These are phyloP conservation scores for Terebella lapidaria DNA, from an alignment of 2,888 invertebrate species.

Conservation along the genomic window DNA sequence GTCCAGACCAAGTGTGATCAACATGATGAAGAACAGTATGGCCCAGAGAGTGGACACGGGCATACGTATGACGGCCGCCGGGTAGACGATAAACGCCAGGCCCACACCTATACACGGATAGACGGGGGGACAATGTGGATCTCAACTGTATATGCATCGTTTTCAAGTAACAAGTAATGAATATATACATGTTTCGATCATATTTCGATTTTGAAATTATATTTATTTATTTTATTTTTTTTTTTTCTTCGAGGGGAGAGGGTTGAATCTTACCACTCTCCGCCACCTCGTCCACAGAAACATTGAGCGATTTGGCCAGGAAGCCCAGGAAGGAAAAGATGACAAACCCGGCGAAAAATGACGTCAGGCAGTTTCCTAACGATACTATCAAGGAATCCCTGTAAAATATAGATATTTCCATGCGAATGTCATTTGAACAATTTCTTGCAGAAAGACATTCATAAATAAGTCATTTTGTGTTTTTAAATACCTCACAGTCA, in stretches of 20 bases:
- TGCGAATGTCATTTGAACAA: too few species aligned
- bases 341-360: conserved; percentile 51
- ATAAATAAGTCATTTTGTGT: too few species aligned
- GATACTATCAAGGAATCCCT: conserved; percentile 45
- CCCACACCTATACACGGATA: conserved; percentile 38
- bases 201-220: too few species aligned
- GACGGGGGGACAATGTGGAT: too few species aligned
- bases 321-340: conserved; percentile 49
- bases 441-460: too few species aligned
- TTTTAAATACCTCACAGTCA: too few species aligned
- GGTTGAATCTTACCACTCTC: conserved; percentile 32
- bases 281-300: conserved; percentile 39
- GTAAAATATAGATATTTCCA: conserved; percentile 18
- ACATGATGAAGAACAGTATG: conserved; percentile 31
- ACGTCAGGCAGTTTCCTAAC: conserved; percentile 45
- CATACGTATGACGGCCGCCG: conserved; percentile 29
- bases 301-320: conserved; percentile 33
- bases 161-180: too few species aligned
- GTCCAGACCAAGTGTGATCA: conserved; percentile 31
- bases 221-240: too few species aligned
- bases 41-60: conserved; percentile 31
- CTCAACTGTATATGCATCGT: too few species aligned
- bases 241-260: too few species aligned
- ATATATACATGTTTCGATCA: too few species aligned
- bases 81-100: conserved; percentile 44